phyloP scores from a whole-genome alignment of 2,888 invertebrate genomes.

The Oscheius onirici region DNA sequence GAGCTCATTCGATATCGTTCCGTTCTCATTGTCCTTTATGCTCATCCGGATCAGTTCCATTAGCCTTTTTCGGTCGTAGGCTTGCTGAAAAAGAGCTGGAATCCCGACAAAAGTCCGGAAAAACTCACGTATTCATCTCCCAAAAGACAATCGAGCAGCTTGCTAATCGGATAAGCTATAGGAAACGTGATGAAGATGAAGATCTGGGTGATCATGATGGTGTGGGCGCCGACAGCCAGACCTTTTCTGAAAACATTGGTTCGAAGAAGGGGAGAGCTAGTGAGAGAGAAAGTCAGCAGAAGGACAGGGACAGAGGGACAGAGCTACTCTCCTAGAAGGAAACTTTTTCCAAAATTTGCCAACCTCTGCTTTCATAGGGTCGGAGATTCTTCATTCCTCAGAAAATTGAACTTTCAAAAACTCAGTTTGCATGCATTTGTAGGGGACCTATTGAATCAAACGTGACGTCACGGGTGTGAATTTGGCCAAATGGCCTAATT shows the following conservation, averaged over 20 bases:
- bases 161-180: constrained; percentile 77
- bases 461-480: no score
- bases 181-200: constrained; percentile 92
- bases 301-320: background rate
- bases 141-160: constrained; percentile 63
- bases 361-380: no score
- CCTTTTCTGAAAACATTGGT: constrained; percentile 80
- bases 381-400: no score
- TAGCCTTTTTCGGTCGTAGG: constrained; percentile 92
- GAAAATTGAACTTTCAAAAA: no score
- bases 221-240: constrained; percentile 59
- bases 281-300: background rate
- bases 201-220: constrained; percentile 55
- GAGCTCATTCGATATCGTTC: constrained; percentile 61
- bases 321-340: background rate
- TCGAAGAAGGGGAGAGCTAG: background rate
- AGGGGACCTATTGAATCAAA: no score
- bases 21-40: constrained; percentile 50
- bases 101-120: no score
- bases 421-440: no score
- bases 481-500: no score
- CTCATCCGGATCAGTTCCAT: constrained; percentile 84
- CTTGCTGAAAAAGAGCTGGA: constrained; percentile 74
- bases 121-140: constrained; percentile 92
- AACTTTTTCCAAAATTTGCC: no score